Conservation (phyloP, 1,140 invertebrate genomes). For the Chelonus insularis region DNA sequence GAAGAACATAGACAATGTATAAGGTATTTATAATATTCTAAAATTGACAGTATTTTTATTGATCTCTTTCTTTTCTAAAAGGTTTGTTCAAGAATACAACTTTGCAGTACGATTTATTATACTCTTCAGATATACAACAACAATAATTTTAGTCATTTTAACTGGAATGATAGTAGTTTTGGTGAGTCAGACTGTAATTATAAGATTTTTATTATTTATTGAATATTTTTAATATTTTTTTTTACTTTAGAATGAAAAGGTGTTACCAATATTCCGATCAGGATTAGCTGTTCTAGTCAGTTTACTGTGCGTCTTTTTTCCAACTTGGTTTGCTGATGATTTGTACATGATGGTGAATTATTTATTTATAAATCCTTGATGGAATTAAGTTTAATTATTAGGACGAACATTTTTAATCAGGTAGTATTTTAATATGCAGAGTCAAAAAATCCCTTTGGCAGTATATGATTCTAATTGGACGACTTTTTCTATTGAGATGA, state of each 20-base stretch:
- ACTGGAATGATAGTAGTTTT: too few species aligned
- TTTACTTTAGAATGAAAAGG: neutral
- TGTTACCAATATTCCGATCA: neutral
- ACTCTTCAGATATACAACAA: too few species aligned
- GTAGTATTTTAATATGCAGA: neutral
- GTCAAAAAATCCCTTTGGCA: neutral
- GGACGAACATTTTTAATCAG: neutral
- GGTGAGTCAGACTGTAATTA: too few species aligned
- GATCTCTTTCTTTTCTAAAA: too few species aligned
- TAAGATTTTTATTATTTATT: too few species aligned
- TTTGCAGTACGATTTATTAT: too few species aligned
- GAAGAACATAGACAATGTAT: too few species aligned
- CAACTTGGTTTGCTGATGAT: neutral
- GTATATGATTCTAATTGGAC: neutral
- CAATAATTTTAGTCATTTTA: too few species aligned
- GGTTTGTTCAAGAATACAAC: too few species aligned
- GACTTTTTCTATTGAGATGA: neutral
- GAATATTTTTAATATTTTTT: too few species aligned
- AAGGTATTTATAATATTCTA: too few species aligned
- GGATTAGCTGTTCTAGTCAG: neutral
- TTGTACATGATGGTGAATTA: neutral
- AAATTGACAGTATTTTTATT: too few species aligned
- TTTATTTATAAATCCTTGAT: neutral
- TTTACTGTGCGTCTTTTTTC: neutral
- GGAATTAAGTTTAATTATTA: neutral